Percentiles rank a stretch among this genome's conserved stretches.
These are phyloP conservation scores for Drosophila pachea DNA, from an alignment of 1,140 invertebrate genomes.

Conservation along the genomic window DNA sequence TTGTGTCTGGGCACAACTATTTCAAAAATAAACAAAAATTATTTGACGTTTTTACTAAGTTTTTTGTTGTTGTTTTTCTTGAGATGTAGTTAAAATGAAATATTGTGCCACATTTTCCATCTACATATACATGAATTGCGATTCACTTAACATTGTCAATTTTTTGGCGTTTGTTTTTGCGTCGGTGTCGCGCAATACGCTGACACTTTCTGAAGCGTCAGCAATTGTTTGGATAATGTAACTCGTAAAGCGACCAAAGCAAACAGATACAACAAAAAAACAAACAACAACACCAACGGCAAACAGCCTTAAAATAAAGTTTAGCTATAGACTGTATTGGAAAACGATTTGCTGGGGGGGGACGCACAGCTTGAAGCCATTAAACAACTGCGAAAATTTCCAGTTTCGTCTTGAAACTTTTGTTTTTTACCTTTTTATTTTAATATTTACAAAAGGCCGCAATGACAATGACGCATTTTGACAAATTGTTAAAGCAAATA, in stretches of 20 bases:
- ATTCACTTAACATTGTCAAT: constrained; percentile 55
- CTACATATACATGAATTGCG: constrained; percentile 1
- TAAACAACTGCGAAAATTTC: constrained; percentile 47
- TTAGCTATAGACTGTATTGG: constrained; percentile 18
- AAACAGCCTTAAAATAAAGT: constrained; percentile 31
- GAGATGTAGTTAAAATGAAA: constrained; percentile 15
- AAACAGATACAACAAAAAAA: constrained; percentile 28
- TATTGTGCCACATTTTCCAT: constrained; percentile 24
- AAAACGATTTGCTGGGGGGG: constrained; percentile 27
- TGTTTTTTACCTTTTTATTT: constrained; percentile 30
- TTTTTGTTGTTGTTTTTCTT: not conserved
- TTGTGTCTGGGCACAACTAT: not conserved
- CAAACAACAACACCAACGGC: constrained; percentile 4
- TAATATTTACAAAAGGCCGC: constrained; percentile 60
- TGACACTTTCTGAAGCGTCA: constrained; percentile 43
- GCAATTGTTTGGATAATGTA: constrained; percentile 58
- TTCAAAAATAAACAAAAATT: not conserved
- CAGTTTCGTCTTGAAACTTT: constrained; percentile 42
- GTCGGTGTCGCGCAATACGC: constrained; percentile 35
- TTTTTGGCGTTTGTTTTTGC: constrained; percentile 12
- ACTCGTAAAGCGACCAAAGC: constrained; percentile 30
- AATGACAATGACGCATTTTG: constrained; percentile 67
- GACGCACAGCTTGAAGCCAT: constrained; percentile 5
- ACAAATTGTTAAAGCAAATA: constrained; percentile 73
- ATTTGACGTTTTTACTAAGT: constrained; percentile 2